Conservation (phyloP, 1,140 invertebrate species). For the Antheraea pernyi region DNA sequence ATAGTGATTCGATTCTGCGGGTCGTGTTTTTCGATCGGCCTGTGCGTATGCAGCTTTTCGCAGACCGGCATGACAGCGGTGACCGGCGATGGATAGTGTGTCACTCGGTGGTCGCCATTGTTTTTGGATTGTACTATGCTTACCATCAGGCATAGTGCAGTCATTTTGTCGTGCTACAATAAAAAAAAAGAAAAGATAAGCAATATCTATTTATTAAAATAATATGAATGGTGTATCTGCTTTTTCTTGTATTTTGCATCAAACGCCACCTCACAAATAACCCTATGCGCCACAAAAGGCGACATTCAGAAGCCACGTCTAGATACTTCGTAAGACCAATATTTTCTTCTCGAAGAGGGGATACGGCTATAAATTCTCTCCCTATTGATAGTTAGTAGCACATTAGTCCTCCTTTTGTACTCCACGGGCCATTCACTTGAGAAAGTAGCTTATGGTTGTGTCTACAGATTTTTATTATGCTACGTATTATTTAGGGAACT, state of each 20-base stretch:
- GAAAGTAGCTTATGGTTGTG: conserved; percentile 51
- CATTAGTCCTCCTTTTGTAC: conserved; percentile 69
- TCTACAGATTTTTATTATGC: conserved; percentile 4
- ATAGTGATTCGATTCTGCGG: no score
- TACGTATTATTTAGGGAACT: background rate
- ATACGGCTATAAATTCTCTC: conserved; percentile 62
- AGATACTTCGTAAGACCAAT: conserved; percentile 70
- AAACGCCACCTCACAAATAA: conserved; percentile 19
- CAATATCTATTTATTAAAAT: no score
- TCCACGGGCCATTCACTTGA: conserved; percentile 54
- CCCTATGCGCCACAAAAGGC: conserved; percentile 46
- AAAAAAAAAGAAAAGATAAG: no score
- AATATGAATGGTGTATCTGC: background rate
- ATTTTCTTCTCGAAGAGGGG: conserved; percentile 67
- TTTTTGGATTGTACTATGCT: no score
- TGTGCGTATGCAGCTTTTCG: no score
- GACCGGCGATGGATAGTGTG: no score
- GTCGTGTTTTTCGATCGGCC: no score
- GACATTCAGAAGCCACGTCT: conserved; percentile 61
- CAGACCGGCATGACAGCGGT: no score
- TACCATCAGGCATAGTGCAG: no score
- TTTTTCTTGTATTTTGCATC: conserved; percentile 22
- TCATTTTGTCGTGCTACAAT: no score
- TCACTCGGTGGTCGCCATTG: no score
- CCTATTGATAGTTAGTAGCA: conserved; percentile 69